phyloP scores from a whole-genome alignment of 2,797 vertebrate species.

The Chrysolophus pictus region DNA sequence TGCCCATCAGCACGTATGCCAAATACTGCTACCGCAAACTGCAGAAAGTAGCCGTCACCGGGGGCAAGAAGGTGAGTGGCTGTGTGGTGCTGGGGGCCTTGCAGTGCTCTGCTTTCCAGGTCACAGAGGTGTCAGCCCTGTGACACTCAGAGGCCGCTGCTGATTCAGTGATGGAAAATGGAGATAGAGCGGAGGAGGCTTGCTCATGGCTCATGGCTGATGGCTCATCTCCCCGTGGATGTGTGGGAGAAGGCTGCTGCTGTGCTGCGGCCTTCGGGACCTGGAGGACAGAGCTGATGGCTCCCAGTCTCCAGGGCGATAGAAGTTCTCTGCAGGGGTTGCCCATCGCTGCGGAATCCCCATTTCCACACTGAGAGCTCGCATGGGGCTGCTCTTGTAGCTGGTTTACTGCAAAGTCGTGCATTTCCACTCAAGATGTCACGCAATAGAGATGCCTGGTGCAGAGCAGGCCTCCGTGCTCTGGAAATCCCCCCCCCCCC shows the following conservation, averaged over 20 bases:
- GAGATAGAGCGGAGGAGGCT: fast-evolving
- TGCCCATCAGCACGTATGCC: slow-evolving; percentile 90
- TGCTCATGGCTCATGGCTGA: not conserved
- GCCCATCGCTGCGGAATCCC: not conserved
- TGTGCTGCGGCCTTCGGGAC: not conserved
- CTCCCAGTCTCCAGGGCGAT: not conserved
- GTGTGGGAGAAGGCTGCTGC: not conserved
- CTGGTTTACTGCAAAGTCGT: not conserved
- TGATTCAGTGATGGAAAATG: not conserved
- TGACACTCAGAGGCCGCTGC: fast-evolving
- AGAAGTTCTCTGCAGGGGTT: not conserved
- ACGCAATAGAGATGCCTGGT: not conserved
- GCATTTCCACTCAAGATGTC: not conserved
- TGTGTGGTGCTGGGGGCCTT: not conserved
- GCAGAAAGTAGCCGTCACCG: slow-evolving; percentile 89
- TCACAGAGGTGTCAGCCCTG: fast-evolving
- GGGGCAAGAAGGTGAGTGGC: slow-evolving; percentile 89
- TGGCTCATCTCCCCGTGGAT: fast-evolving
- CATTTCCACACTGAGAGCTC: not conserved
- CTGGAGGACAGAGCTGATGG: not conserved
- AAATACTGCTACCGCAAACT: slow-evolving; percentile 92
- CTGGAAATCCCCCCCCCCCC: not conserved
- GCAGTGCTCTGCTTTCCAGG: fast-evolving
- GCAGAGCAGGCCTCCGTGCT: not conserved
- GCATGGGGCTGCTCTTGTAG: not conserved